phyloP scores from a whole-genome alignment of 2,113 vertebrate genomes.

The Grammomys surdaster region DNA sequence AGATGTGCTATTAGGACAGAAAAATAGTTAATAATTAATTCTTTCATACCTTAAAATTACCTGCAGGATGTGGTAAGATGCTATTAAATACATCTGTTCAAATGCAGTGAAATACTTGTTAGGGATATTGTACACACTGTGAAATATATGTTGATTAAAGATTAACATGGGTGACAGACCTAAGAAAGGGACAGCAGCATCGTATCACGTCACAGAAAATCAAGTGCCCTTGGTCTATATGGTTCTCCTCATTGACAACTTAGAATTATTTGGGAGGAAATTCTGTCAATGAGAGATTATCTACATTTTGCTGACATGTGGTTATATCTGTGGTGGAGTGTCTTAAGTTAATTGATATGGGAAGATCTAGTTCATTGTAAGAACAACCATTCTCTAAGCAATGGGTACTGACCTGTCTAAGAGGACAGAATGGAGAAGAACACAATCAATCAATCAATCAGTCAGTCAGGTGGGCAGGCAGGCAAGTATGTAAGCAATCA shows the following conservation, averaged over 20 bases:
- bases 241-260: background rate
- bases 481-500: no score
- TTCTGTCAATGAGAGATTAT: background rate
- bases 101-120: slow-evolving; percentile 23
- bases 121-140: background rate
- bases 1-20: slow-evolving; percentile 13
- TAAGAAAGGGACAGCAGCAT: background rate
- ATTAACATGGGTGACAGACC: background rate
- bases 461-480: background rate
- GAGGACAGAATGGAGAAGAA: background rate
- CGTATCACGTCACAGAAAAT: background rate
- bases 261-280: background rate
- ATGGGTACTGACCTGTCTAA: no score
- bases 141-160: slow-evolving; percentile 34
- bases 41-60: slow-evolving; percentile 48
- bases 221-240: background rate
- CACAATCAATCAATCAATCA: no score
- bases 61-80: background rate
- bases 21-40: slow-evolving; percentile 43
- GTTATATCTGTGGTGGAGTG: no score
- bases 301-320: background rate
- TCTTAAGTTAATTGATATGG: background rate
- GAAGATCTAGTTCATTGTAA: background rate
- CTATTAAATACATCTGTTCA: background rate
- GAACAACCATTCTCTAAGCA: background rate